Evolutionary conservation across 1,140 invertebrate genomes (phyloP).

Genomic region (Neodiprion pinetum): DNA sequence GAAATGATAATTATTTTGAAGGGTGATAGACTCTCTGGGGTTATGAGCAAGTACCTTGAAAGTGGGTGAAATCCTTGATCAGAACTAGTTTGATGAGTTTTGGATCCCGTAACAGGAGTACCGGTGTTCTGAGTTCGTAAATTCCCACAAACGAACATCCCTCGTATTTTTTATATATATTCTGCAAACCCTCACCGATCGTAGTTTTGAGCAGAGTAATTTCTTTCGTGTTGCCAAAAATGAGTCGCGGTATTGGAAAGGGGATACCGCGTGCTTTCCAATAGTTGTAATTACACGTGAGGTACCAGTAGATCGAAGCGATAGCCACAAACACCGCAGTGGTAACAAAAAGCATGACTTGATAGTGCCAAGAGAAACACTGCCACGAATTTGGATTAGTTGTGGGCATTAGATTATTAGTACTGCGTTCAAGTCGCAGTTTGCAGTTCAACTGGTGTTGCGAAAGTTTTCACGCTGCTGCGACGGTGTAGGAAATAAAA

Average conservation of each 20-base stretch:
- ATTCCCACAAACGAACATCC: conserved; percentile 48
- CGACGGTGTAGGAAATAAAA: neutral
- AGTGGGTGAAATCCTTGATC: conserved; percentile 47
- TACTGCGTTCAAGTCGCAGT: neutral
- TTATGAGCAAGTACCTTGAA: conserved; percentile 37
- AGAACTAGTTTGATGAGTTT: conserved; percentile 46
- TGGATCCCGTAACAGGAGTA: conserved; percentile 51
- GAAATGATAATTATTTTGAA: conserved; percentile 14
- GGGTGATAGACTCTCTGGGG: neutral
- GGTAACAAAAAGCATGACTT: neutral
- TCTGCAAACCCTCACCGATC: conserved; percentile 31
- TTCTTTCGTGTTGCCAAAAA: conserved; percentile 44
- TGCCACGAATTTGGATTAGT: neutral
- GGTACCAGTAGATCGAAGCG: conserved; percentile 45
- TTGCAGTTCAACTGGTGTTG: neutral
- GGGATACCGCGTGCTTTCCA: conserved; percentile 45
- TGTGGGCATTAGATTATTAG: neutral
- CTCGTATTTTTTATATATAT: conserved; percentile 42
- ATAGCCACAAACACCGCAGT: conserved; percentile 8
- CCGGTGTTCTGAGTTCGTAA: conserved; percentile 47
- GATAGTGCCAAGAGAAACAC: neutral
- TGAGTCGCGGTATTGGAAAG: conserved; percentile 44
- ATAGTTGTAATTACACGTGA: conserved; percentile 51
- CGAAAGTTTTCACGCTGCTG: neutral
- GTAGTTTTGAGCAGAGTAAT: conserved; percentile 29